These are phyloP conservation scores for Tylochromis polylepis DNA, from an alignment of 2,113 vertebrate species.

Conservation along the genomic window DNA sequence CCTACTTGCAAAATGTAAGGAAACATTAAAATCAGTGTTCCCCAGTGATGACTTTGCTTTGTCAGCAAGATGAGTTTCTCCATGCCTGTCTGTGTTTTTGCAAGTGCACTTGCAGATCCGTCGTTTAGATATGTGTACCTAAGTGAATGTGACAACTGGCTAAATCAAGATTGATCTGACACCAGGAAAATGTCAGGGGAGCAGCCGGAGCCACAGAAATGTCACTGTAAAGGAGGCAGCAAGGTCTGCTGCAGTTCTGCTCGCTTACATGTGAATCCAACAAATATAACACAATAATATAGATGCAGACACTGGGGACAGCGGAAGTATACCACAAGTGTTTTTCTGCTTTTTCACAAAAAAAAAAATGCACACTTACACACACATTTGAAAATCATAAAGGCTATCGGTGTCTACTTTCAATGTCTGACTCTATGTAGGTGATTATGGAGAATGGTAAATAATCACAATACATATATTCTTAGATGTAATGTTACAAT, in stretches of 20 bases:
- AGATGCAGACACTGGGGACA: background rate
- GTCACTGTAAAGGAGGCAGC: slow-evolving; percentile 57
- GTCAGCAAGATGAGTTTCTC: slow-evolving; percentile 5
- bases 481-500: background rate
- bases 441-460: background rate
- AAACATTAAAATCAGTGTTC: background rate
- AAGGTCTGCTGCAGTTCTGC: background rate
- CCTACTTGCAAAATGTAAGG: background rate
- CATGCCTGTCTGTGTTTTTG: slow-evolving; percentile 1
- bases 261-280: background rate
- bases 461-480: background rate
- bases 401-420: background rate
- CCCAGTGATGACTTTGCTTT: slow-evolving; percentile 11
- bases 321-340: background rate
- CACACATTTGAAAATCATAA: background rate
- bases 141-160: slow-evolving; percentile 71
- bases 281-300: background rate
- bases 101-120: slow-evolving; percentile 15
- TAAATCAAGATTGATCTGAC: slow-evolving; percentile 79
- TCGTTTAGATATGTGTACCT: slow-evolving; percentile 62
- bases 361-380: background rate
- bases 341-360: background rate
- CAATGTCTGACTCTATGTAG: background rate
- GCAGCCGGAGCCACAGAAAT: slow-evolving; percentile 66
- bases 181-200: slow-evolving; percentile 76